Evolutionary conservation across 2,888 invertebrate species (phyloP).

Genomic region (Aspidiotus rigidus): DNA sequence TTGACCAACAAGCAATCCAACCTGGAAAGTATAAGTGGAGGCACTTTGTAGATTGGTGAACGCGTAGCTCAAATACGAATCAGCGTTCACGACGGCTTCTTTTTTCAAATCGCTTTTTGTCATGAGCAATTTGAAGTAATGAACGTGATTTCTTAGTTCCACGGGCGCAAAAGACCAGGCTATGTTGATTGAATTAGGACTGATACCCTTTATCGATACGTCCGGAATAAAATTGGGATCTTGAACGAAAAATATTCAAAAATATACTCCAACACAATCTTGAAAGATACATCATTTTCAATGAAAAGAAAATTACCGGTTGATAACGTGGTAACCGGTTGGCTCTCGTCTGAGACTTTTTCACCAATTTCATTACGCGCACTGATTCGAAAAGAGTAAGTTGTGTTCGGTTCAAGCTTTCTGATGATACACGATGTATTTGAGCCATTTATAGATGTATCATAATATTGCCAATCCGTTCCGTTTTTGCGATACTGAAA

Average conservation of each 20-base stretch:
- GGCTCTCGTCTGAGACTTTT: slow-evolving; percentile 49
- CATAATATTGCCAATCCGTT: slow-evolving; percentile 49
- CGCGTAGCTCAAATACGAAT: slow-evolving; percentile 61
- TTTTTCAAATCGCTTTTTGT: slow-evolving; percentile 37
- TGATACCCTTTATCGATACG: slow-evolving; percentile 62
- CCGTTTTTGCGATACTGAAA: slow-evolving; percentile 50
- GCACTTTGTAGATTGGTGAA: slow-evolving; percentile 68
- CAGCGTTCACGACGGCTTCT: slow-evolving; percentile 56
- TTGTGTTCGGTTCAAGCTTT: slow-evolving; percentile 55
- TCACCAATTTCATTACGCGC: slow-evolving; percentile 58
- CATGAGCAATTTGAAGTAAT: slow-evolving; percentile 59
- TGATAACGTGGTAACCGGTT: slow-evolving; percentile 54
- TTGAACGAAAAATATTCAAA: slow-evolving; percentile 29
- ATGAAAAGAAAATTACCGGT: slow-evolving; percentile 42
- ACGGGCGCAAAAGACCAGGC: slow-evolving; percentile 64
- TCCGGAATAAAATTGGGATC: slow-evolving; percentile 72
- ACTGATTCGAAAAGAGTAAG: slow-evolving; percentile 57
- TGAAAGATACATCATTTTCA: too few species aligned
- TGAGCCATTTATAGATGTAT: slow-evolving; percentile 53
- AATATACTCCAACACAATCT: neutral
- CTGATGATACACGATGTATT: slow-evolving; percentile 61
- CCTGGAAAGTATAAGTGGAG: slow-evolving; percentile 70
- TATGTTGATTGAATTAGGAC: slow-evolving; percentile 66
- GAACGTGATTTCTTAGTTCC: slow-evolving; percentile 58
- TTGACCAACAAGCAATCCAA: slow-evolving; percentile 39